Evolutionary conservation across 2,113 vertebrate species (phyloP).

Genomic region (Podarcis raffonei): DNA sequence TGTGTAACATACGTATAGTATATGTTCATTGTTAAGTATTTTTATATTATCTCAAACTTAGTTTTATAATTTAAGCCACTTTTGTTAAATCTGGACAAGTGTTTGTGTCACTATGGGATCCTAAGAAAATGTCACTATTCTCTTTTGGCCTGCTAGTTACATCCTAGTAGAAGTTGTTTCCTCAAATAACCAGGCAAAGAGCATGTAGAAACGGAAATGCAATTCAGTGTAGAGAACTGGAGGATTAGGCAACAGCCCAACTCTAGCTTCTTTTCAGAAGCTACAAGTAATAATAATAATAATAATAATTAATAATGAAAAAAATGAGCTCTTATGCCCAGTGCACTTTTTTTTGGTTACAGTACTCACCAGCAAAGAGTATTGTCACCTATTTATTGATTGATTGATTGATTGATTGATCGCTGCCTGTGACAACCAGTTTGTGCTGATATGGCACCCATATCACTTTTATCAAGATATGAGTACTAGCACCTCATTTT

Average conservation of each 20-base stretch:
- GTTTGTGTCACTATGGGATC: background rate
- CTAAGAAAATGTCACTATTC: background rate
- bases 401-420: no score
- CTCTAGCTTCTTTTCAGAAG: background rate
- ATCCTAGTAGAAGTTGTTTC: background rate
- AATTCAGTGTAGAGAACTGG: background rate
- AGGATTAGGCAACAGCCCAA: background rate
- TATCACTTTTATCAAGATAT: no score
- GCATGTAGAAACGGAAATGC: background rate
- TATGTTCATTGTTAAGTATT: background rate
- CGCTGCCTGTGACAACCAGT: no score
- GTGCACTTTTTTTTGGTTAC: no score
- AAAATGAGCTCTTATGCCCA: background rate
- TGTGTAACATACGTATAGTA: background rate
- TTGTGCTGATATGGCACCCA: no score
- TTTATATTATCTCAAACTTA: background rate
- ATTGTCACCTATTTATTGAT: no score
- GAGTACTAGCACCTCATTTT: no score
- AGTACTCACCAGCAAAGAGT: no score
- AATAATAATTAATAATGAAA: background rate
- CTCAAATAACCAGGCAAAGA: background rate
- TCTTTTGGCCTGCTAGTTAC: background rate
- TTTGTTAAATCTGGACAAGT: background rate
- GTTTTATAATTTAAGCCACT: background rate
- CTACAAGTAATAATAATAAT: background rate